phyloP scores from a whole-genome alignment of 2,113 vertebrate genomes.

The Dromaius novaehollandiae region DNA sequence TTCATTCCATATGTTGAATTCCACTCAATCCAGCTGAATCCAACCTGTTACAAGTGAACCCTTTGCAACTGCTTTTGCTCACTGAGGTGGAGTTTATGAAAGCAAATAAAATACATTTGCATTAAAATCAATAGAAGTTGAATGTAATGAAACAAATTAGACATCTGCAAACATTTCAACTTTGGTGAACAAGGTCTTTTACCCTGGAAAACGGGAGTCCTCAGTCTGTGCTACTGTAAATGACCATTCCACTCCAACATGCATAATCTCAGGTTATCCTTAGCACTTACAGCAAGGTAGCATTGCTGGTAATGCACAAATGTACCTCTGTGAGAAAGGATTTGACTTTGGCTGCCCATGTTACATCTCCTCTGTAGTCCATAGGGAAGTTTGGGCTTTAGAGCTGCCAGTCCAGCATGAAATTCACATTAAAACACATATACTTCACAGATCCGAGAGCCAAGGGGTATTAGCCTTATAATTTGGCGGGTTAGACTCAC shows the following conservation, averaged over 20 bases:
- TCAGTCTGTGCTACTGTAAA: neutral
- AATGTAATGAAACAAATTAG: neutral
- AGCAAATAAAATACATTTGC: neutral
- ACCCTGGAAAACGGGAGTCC: neutral
- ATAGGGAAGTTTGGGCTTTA: neutral
- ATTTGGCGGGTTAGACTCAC: neutral
- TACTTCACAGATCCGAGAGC: neutral
- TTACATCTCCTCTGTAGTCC: neutral
- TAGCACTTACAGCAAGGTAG: neutral
- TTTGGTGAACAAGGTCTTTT: neutral
- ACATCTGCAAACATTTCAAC: accelerated
- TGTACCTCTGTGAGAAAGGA: accelerated
- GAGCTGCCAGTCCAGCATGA: neutral
- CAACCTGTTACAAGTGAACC: accelerated
- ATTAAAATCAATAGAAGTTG: neutral
- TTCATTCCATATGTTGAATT: neutral
- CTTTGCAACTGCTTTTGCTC: neutral
- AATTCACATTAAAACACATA: neutral
- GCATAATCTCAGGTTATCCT: accelerated
- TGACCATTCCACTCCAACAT: accelerated
- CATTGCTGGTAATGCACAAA: neutral
- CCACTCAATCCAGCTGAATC: neutral
- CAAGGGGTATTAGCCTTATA: neutral
- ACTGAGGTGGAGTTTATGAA: neutral
- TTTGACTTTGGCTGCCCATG: neutral